These are phyloP conservation scores for Sternotherus odoratus DNA, from an alignment of 2,797 vertebrate species.

Conservation along the genomic window DNA sequence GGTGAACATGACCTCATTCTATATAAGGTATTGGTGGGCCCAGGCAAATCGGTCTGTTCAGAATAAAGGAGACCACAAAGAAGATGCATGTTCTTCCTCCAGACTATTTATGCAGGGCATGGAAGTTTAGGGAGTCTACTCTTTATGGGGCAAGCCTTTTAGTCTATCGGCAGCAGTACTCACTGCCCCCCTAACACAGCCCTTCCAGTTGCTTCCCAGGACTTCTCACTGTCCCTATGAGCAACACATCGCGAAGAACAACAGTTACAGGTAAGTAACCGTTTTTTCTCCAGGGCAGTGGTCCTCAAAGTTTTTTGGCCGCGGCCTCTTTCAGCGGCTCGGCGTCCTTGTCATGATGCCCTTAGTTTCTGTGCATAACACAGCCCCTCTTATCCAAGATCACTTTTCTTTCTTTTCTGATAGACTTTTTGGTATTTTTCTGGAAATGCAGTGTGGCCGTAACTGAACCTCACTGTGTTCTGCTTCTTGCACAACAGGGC, in stretches of 20 bases:
- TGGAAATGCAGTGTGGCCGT: too few species aligned
- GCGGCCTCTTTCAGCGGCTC: too few species aligned
- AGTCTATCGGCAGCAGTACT: fast-evolving
- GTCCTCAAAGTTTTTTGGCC: too few species aligned
- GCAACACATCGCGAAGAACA: too few species aligned
- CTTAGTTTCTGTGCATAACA: neutral
- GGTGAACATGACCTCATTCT: slow-evolving; percentile 71
- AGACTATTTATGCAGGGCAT: neutral
- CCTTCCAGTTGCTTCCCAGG: neutral
- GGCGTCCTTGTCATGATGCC: neutral
- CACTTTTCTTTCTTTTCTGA: too few species aligned
- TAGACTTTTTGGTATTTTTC: too few species aligned
- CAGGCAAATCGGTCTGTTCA: neutral
- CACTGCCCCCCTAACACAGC: neutral
- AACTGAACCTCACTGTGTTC: too few species aligned
- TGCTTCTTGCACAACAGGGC: too few species aligned
- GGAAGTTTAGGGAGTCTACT: neutral
- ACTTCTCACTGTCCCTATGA: neutral
- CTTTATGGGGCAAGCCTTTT: neutral
- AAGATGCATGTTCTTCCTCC: neutral
- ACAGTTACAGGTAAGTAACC: too few species aligned
- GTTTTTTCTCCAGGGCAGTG: too few species aligned
- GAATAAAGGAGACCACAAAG: neutral
- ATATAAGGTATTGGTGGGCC: slow-evolving; percentile 50
- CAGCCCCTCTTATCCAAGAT: too few species aligned